These are phyloP conservation scores for Lepus europaeus DNA, from an alignment of 2,113 vertebrate genomes.

Conservation along the genomic window DNA sequence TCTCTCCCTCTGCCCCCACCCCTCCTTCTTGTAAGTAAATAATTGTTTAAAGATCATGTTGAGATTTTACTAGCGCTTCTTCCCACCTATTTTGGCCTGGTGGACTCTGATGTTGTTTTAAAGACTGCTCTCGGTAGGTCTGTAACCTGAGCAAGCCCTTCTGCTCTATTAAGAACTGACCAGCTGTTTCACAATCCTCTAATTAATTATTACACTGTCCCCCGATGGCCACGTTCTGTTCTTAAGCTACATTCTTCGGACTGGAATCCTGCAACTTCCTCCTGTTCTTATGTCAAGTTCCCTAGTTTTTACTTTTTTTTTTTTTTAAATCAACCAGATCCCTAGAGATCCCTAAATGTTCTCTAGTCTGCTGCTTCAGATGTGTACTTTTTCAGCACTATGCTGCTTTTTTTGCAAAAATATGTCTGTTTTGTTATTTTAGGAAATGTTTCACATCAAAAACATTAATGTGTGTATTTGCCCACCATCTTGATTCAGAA, in stretches of 20 bases:
- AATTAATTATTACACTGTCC: not conserved
- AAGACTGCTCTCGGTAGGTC: not conserved
- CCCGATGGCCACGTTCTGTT: not conserved
- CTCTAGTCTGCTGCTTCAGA: not conserved
- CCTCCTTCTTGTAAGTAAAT: too few species aligned
- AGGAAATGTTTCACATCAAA: constrained; percentile 43
- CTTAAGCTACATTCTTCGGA: not conserved
- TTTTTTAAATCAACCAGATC: not conserved
- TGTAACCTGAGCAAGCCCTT: not conserved
- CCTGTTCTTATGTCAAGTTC: not conserved
- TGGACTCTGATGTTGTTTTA: not conserved
- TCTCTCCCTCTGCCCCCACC: too few species aligned
- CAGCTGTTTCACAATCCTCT: constrained; percentile 29
- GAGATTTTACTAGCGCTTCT: not conserved
- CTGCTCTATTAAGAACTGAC: not conserved
- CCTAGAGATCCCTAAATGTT: not conserved
- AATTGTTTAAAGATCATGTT: not conserved
- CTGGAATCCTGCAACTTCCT: not conserved
- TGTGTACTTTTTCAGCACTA: not conserved
- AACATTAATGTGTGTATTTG: not conserved
- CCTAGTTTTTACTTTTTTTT: not conserved
- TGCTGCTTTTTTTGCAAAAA: constrained; percentile 17
- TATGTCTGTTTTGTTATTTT: not conserved
- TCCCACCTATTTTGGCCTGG: not conserved
- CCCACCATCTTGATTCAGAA: not conserved